Percentiles rank a stretch among this genome's conserved stretches.
Evolutionary conservation across 2,797 vertebrate genomes (phyloP).

Genomic region (Myotis myotis): DNA sequence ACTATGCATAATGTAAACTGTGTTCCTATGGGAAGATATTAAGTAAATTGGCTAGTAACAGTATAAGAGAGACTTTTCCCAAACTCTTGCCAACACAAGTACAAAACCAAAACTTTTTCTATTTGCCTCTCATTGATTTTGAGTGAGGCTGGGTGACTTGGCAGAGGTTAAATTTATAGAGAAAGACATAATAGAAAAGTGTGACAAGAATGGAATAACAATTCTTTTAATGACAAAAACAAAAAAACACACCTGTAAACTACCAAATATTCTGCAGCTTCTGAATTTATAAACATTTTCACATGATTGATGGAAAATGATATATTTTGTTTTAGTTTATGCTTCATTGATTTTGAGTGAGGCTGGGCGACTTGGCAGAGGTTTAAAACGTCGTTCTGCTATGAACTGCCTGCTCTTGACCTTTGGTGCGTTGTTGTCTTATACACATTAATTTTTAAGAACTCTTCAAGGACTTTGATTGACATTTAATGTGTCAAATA

Average conservation of each 20-base stretch:
- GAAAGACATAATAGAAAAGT: slow-evolving; percentile 83
- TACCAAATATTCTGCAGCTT: background rate
- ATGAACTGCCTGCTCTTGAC: background rate
- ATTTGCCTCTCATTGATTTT: background rate
- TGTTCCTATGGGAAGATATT: background rate
- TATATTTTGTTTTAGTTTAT: background rate
- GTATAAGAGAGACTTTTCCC: background rate
- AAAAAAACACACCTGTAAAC: background rate
- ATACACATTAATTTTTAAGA: background rate
- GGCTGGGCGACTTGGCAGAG: background rate
- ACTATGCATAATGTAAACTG: background rate
- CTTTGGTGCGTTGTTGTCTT: background rate
- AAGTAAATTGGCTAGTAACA: background rate
- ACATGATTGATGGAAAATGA: background rate
- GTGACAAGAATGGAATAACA: background rate
- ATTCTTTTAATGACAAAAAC: background rate
- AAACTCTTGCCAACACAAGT: background rate
- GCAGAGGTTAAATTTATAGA: slow-evolving; percentile 77
- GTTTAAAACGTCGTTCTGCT: background rate
- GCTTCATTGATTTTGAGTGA: background rate
- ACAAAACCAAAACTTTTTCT: background rate
- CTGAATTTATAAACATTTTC: background rate
- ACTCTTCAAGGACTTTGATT: background rate
- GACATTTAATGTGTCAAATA: background rate
- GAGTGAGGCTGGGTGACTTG: no score